phyloP scores from a whole-genome alignment of 2,113 vertebrate species.

The Pseudonaja textilis region DNA sequence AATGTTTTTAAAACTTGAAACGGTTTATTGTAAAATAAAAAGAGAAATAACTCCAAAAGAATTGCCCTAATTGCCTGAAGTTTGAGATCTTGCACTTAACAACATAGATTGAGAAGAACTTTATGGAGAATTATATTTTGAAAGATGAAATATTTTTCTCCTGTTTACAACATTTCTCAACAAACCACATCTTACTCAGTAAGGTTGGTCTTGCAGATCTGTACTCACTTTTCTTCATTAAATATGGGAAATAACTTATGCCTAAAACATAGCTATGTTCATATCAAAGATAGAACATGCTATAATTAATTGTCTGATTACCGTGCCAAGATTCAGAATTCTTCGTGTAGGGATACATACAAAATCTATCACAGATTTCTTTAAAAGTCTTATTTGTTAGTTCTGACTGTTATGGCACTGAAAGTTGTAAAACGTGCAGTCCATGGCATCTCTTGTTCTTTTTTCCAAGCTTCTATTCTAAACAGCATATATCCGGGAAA shows the following conservation, averaged over 20 bases:
- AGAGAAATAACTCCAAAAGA: background rate
- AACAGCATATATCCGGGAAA: background rate
- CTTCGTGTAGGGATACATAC: background rate
- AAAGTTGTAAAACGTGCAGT: background rate
- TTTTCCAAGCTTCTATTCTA: background rate
- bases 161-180: background rate
- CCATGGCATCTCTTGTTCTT: background rate
- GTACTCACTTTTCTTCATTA: background rate
- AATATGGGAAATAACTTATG: background rate
- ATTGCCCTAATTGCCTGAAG: background rate
- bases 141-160: background rate
- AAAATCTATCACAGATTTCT: background rate
- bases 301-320: background rate
- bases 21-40: background rate
- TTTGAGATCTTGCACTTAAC: background rate
- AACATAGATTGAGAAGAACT: background rate
- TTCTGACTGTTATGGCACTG: background rate
- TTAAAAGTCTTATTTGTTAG: background rate
- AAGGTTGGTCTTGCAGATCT: background rate
- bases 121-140: background rate
- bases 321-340: background rate
- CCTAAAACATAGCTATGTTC: background rate
- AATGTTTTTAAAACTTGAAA: slow-evolving; percentile 22
- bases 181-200: background rate
- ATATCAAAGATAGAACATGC: background rate